phyloP scores from a whole-genome alignment of 2,113 vertebrate genomes.

The Rhabdomys dilectus region DNA sequence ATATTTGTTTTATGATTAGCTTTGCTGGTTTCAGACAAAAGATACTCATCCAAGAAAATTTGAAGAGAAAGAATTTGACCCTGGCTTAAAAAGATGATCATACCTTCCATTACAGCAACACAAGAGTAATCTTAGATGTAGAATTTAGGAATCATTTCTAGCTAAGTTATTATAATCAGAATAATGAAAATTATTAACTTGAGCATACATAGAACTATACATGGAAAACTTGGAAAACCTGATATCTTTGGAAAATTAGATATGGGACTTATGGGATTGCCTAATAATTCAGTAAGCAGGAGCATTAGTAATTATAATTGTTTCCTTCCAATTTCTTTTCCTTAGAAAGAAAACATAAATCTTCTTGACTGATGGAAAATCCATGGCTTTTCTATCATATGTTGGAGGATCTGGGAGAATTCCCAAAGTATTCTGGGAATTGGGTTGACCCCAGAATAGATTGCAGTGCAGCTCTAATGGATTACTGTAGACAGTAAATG shows the following conservation, averaged over 20 bases:
- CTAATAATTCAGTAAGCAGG: not conserved
- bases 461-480: not conserved
- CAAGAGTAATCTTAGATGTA: conserved; percentile 4
- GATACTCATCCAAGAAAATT: not conserved
- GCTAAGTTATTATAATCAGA: not conserved
- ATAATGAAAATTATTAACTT: conserved; percentile 5
- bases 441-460: not conserved
- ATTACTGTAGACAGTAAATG: not conserved
- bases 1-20: not conserved
- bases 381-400: conserved; percentile 2
- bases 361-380: not conserved
- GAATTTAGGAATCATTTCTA: not conserved
- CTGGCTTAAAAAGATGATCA: not conserved
- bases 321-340: not conserved
- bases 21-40: conserved; percentile 2
- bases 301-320: not conserved
- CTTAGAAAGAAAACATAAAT: conserved; percentile 32
- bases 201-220: not conserved
- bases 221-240: not conserved
- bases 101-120: not conserved
- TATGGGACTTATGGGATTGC: not conserved
- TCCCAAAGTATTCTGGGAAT: not conserved
- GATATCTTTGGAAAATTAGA: not conserved
- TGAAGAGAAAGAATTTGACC: not conserved
- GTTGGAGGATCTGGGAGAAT: not conserved